A percentile compares a stretch with the other conserved stretches of the same genome.
Conservation (phyloP, 2,113 vertebrate species). For the Pterocles burchelli region DNA sequence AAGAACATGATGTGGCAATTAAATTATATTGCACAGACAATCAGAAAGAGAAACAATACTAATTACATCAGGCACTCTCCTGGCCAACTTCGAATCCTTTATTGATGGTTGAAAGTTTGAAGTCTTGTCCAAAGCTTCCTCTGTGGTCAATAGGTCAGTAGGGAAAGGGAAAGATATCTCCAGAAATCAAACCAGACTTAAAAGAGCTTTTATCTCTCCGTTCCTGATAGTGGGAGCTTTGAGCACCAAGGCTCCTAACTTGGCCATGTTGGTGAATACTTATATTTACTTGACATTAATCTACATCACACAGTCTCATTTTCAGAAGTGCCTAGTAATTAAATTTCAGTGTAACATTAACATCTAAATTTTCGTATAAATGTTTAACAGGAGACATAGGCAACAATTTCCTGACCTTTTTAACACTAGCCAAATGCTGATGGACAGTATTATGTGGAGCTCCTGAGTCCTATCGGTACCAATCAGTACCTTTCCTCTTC, state of each 20-base stretch:
- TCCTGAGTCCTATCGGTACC: not conserved
- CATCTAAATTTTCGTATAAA: not conserved
- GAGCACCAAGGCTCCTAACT: not conserved
- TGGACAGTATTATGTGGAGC: not conserved
- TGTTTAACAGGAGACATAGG: not conserved
- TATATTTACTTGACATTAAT: not conserved
- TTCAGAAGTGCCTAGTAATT: not conserved
- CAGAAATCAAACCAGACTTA: not conserved
- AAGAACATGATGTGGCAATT: not conserved
- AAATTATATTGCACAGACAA: not conserved
- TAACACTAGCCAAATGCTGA: not conserved
- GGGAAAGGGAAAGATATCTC: not conserved
- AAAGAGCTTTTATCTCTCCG: not conserved
- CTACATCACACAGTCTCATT: not conserved
- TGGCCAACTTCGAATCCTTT: not conserved
- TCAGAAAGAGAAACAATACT: not conserved
- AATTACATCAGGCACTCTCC: not conserved
- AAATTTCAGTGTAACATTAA: not conserved
- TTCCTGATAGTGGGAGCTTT: rapidly evolving
- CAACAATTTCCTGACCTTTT: not conserved
- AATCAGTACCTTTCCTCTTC: not conserved
- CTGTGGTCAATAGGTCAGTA: not conserved
- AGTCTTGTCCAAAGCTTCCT: not conserved
- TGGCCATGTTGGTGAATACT: not conserved
- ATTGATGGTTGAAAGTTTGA: not conserved